A percentile compares a stretch with the other conserved stretches of the same genome.
These are phyloP conservation scores for Brenthis hecate DNA, from an alignment of 2,888 invertebrate genomes.

Conservation along the genomic window DNA sequence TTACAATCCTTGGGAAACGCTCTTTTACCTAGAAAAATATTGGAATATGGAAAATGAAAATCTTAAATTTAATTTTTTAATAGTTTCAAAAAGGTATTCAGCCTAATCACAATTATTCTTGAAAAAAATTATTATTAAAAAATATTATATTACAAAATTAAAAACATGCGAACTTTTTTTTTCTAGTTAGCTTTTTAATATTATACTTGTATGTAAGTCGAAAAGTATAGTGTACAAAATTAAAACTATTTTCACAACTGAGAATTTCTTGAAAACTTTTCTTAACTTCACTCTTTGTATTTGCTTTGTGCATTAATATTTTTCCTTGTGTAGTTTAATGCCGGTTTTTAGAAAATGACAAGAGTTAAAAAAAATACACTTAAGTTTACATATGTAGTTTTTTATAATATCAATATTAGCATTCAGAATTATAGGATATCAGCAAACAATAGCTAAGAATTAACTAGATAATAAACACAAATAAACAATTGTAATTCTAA, in stretches of 20 bases:
- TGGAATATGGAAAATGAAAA: background rate
- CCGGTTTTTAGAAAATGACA: background rate
- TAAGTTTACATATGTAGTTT: no score
- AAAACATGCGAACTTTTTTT: no score
- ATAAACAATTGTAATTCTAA: no score
- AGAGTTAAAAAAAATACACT: no score
- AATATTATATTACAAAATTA: no score
- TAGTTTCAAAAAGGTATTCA: background rate
- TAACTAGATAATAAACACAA: no score
- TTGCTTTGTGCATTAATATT: background rate
- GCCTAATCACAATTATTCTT: background rate
- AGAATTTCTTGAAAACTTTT: background rate
- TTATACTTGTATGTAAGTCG: background rate
- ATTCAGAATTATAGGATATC: no score
- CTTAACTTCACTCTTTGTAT: background rate
- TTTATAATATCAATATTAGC: no score
- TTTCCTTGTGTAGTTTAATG: background rate
- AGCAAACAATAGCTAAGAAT: no score
- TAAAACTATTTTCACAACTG: background rate
- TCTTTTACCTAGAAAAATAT: constrained; percentile 52
- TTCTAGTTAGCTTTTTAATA: no score
- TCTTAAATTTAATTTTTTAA: background rate
- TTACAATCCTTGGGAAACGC: constrained; percentile 90
- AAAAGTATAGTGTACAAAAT: background rate
- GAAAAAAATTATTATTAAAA: background rate